Percentiles rank a stretch among this genome's conserved stretches.
Evolutionary conservation across 2,113 vertebrate species (phyloP).

Genomic region (Crotalus tigris): DNA sequence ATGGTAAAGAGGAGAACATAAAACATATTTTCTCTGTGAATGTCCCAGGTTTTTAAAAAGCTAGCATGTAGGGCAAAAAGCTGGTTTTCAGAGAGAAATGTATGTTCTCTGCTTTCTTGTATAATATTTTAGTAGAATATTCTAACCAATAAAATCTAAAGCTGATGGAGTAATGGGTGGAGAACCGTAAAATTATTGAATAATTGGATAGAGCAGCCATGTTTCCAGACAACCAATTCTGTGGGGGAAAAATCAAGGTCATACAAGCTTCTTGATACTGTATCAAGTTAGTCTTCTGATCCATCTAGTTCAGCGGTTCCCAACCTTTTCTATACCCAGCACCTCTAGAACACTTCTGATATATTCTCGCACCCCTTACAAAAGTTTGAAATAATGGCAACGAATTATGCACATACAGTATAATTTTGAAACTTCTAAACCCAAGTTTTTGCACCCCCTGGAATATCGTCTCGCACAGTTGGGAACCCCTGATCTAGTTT

Average conservation of each 20-base stretch:
- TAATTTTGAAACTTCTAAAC: too few species aligned
- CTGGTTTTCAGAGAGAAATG: not conserved
- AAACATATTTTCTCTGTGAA: not conserved
- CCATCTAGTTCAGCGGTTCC: not conserved
- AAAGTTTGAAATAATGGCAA: too few species aligned
- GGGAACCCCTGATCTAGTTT: not conserved
- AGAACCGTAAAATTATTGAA: not conserved
- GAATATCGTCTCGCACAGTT: too few species aligned
- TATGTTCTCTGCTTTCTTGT: not conserved
- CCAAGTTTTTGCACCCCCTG: too few species aligned
- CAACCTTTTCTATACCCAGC: too few species aligned
- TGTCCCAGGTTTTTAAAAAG: not conserved
- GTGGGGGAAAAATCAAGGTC: not conserved
- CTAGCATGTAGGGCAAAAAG: not conserved
- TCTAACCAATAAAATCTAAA: not conserved
- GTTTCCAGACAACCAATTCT: not conserved
- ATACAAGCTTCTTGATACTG: not conserved
- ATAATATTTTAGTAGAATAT: not conserved
- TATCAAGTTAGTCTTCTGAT: not conserved
- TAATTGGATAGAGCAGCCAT: not conserved
- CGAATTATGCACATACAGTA: too few species aligned
- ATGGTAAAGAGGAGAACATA: slow-evolving; percentile 20
- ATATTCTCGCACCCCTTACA: too few species aligned
- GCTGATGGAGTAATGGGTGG: not conserved
- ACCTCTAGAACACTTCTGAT: too few species aligned